Evolutionary conservation across 2,888 invertebrate species (phyloP), one percentile per base, ranked within the genome.

Genomic region (Nemotelus pantherinus): DNA sequence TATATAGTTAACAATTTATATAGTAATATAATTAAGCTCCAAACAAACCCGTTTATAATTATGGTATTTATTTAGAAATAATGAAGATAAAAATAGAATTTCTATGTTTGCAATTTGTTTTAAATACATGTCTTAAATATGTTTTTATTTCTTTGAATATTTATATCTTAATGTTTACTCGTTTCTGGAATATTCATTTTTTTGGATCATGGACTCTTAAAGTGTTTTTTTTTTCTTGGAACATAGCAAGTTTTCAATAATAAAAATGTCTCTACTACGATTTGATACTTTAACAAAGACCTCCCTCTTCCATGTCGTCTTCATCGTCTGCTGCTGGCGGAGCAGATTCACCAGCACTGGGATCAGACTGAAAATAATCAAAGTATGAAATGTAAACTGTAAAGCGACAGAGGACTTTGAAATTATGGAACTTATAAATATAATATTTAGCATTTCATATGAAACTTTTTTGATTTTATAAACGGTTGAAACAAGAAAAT

Each of bases 1-100:
- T 72, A 77, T 74, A 74, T 68, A 64, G 77, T 77, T 77, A 79
- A 79, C 79, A 79, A 79, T 79, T 68, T 68, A 65, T 63, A 72
- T 77, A 71, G 70, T 78, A 58, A 53, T 71, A 65, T 60, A 65
- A 57, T 78, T 63, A 78, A 78, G 78, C 76, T 71, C 45, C 72
- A 78, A 78, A 78, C 65, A 78, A 78, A 78, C 64, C 58, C 50
- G 43, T 65, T 53, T 25, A 55, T 48, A 67, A 48, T 67, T 64
- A 25, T 10, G 9, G 67, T 68, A 39, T 25, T 44, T 9, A 9
- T 53, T 50, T 48, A 41, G n/a, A 68, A 68, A 68, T 68, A 50
- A 68, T 68, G 68, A 41, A 68, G 68, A 68, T 50, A 53, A 50
- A 68, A 68, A 68, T 68, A 68, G n/a, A 50, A 25, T 47, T 68